These are phyloP conservation scores for Hypolimnas misippus DNA, from an alignment of 2,888 invertebrate species.

Conservation along the genomic window DNA sequence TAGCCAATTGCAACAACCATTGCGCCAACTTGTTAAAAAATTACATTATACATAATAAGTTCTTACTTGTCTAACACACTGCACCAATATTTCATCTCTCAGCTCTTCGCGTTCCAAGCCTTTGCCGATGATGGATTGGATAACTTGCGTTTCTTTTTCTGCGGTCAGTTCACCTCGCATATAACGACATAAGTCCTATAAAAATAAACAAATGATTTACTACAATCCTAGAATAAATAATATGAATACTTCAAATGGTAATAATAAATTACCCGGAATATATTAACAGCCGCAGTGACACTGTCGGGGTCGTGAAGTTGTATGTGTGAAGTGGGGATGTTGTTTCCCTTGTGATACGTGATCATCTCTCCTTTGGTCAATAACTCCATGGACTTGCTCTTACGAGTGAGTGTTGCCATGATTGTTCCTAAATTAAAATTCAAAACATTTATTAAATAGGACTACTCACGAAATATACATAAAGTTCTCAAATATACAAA, in stretches of 20 bases:
- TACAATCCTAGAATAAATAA: background rate
- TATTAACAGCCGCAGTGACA: slow-evolving; percentile 93
- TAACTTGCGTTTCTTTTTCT: slow-evolving; percentile 91
- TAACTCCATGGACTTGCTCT: slow-evolving; percentile 90
- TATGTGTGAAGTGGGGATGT: slow-evolving; percentile 96
- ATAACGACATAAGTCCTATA: slow-evolving; percentile 94
- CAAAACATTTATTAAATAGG: background rate
- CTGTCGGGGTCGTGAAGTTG: slow-evolving; percentile 98
- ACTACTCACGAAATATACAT: no score
- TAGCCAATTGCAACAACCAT: no score
- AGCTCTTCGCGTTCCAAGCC: slow-evolving; percentile 96
- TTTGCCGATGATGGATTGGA: slow-evolving; percentile 92
- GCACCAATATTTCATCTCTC: slow-evolving; percentile 95
- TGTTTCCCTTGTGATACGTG: slow-evolving; percentile 92
- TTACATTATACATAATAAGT: background rate
- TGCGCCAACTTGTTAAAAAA: no score
- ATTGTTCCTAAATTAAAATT: slow-evolving; percentile 84
- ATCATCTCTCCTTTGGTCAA: slow-evolving; percentile 97
- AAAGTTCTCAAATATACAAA: no score
- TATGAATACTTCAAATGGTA: no score
- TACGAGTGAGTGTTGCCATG: slow-evolving; percentile 93
- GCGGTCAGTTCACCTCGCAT: slow-evolving; percentile 94
- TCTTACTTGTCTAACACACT: slow-evolving; percentile 90
- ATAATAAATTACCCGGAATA: slow-evolving; percentile 90
- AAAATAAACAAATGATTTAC: slow-evolving; percentile 17